Conservation (phyloP, 1,140 invertebrate genomes). For the Harpegnathos saltator region DNA sequence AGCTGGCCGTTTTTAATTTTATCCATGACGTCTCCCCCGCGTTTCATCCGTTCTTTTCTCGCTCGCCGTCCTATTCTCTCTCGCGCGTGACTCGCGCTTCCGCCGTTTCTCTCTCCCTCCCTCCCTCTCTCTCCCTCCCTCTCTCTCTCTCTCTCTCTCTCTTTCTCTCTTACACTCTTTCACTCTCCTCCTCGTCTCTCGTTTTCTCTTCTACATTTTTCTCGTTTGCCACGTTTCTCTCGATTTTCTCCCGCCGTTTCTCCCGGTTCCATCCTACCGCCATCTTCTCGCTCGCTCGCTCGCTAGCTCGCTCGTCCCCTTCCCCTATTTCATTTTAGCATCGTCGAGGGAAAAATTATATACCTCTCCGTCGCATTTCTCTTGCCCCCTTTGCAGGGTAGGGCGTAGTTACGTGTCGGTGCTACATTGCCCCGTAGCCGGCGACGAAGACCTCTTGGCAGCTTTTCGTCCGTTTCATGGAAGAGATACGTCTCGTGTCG, state of each 20-base stretch:
- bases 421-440: constrained; percentile 23
- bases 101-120: neutral
- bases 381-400: constrained; percentile 16
- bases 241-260: constrained; percentile 46
- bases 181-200: too few relatives aligned
- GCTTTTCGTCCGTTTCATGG: constrained; percentile 58
- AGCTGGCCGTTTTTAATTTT: constrained; percentile 71
- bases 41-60: neutral
- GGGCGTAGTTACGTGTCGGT: neutral
- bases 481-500: constrained; percentile 39
- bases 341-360: constrained; percentile 73
- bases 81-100: neutral
- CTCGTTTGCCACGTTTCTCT: constrained; percentile 35
- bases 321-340: constrained; percentile 64
- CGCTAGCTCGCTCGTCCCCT: constrained; percentile 27
- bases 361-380: constrained; percentile 56
- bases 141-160: too few relatives aligned
- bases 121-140: too few relatives aligned
- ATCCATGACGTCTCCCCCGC: constrained; percentile 35
- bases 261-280: constrained; percentile 36
- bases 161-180: too few relatives aligned
- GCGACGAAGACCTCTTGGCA: constrained; percentile 30
- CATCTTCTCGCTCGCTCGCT: constrained; percentile 25
- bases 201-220: constrained; percentile 14
- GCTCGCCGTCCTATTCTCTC: neutral